A percentile compares a stretch with the other conserved stretches of the same genome.
Conservation (phyloP, 1,140 invertebrate species). For the Plectrocnemia conspersa region DNA sequence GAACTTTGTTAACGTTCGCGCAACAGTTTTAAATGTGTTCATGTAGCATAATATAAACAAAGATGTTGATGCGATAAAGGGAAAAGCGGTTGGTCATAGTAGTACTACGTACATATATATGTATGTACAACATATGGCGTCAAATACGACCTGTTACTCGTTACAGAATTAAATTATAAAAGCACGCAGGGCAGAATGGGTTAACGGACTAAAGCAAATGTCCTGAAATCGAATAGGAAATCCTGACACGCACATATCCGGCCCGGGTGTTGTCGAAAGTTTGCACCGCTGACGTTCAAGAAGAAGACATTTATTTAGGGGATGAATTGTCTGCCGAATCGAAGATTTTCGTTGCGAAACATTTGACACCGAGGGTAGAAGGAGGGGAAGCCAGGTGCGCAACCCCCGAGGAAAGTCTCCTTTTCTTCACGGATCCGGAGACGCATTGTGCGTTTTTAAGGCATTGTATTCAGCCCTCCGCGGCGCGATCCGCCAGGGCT, state of each 20-base stretch:
- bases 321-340: background rate
- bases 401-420: constrained; percentile 24
- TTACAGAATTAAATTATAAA: background rate
- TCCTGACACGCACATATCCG: too few relatives aligned
- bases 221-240: too few relatives aligned
- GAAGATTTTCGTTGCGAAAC: background rate
- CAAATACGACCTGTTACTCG: background rate
- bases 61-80: too few relatives aligned
- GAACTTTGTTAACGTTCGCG: too few relatives aligned
- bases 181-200: too few relatives aligned
- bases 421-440: constrained; percentile 23
- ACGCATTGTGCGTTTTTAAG: constrained; percentile 27
- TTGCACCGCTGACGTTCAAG: too few relatives aligned
- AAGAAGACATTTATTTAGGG: too few relatives aligned
- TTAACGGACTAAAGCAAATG: too few relatives aligned
- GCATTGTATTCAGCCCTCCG: constrained; percentile 8
- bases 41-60: too few relatives aligned
- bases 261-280: too few relatives aligned
- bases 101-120: background rate
- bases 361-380: background rate
- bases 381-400: constrained; percentile 15
- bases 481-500: constrained; percentile 1
- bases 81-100: constrained; percentile 7
- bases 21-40: too few relatives aligned
- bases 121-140: background rate